Percentiles rank a stretch among this genome's conserved stretches.
Conservation (phyloP, 2,888 invertebrate genomes). For the Athrips mouffetella region DNA sequence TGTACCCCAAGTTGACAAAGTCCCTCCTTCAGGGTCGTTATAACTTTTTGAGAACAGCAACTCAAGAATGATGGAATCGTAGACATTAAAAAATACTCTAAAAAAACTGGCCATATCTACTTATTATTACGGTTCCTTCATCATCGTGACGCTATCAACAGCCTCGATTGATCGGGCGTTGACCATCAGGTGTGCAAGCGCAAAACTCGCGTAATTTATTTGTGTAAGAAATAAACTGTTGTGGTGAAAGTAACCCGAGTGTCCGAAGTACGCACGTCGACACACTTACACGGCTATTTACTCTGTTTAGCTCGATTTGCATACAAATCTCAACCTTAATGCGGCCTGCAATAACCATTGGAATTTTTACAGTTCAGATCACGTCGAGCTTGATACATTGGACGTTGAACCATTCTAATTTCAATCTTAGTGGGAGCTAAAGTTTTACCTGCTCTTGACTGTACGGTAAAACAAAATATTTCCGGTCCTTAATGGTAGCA, state of each 20-base stretch:
- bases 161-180: not conserved
- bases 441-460: no score
- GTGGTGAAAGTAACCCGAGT: not conserved
- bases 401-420: no score
- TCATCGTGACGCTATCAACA: not conserved
- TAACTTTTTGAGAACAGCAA: no score
- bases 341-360: not conserved
- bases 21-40: no score
- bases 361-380: no score
- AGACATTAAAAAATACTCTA: no score
- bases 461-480: not conserved
- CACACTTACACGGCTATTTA: conserved; percentile 17
- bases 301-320: conserved; percentile 4
- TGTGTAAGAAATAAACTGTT: not conserved
- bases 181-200: conserved; percentile 1
- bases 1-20: no score
- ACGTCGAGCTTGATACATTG: no score
- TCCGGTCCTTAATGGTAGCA: not conserved
- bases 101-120: no score
- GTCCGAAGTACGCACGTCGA: conserved; percentile 2
- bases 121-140: no score
- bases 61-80: no score
- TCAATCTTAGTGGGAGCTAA: no score
- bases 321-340: conserved; percentile 14
- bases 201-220: not conserved